phyloP scores from a whole-genome alignment of 2,888 invertebrate species.

The Tetanocera ferruginea region DNA sequence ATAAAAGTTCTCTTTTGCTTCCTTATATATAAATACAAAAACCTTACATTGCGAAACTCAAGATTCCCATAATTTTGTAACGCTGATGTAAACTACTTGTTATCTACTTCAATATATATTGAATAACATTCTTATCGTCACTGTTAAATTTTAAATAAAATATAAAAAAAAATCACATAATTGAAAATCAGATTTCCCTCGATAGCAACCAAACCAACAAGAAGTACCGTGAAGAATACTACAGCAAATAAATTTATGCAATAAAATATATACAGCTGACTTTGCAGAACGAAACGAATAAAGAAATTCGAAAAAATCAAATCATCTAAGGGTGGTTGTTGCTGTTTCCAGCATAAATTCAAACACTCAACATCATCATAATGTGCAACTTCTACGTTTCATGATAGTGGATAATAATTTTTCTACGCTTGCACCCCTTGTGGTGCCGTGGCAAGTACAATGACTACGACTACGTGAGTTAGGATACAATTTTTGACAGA shows the following conservation, averaged over 20 bases:
- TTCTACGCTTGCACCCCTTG: constrained; percentile 18
- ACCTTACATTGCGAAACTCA: too few relatives aligned
- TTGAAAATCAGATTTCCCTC: constrained; percentile 15
- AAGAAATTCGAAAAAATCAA: constrained; percentile 3
- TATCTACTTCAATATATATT: background rate
- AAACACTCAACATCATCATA: background rate
- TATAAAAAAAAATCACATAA: constrained; percentile 16
- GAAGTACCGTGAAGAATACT: background rate
- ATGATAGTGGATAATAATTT: background rate
- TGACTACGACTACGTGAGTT: background rate
- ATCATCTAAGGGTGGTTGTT: constrained; percentile 14
- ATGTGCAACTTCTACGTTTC: background rate
- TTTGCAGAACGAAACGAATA: constrained; percentile 18
- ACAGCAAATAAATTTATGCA: constrained; percentile 15
- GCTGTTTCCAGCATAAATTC: background rate
- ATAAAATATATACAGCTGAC: constrained; percentile 30
- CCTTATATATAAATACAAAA: too few relatives aligned
- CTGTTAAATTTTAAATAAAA: background rate
- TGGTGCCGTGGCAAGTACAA: background rate
- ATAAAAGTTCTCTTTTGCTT: too few relatives aligned
- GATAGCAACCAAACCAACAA: background rate
- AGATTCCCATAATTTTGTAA: too few relatives aligned
- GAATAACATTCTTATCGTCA: constrained; percentile 2
- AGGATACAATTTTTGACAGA: constrained; percentile 14
- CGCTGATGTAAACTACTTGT: background rate